A percentile compares a stretch with the other conserved stretches of the same genome.
These are phyloP conservation scores for Apteryx mantelli DNA, from an alignment of 2,113 vertebrate species.

Conservation along the genomic window DNA sequence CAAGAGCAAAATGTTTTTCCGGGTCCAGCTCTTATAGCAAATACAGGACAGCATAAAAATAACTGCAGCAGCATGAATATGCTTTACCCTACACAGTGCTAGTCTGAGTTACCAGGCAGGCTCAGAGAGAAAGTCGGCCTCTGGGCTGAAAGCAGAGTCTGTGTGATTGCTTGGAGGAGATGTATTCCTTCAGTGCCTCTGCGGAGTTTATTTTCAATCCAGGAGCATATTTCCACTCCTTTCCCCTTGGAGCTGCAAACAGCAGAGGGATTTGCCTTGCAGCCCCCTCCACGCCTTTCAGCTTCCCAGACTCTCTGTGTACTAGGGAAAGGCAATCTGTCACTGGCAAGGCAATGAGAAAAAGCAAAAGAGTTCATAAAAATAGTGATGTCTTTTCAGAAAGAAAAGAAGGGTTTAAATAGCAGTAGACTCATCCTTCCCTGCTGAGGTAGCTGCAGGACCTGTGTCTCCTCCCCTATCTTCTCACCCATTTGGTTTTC, in stretches of 20 bases:
- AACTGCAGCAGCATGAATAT: neutral
- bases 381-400: neutral
- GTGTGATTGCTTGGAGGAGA: neutral
- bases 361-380: neutral
- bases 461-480: neutral
- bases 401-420: neutral
- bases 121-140: neutral
- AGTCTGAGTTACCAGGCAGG: neutral
- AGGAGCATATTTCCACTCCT: neutral
- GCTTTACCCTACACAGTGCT: neutral
- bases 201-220: neutral
- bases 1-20: slow-evolving; percentile 2
- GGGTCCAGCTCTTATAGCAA: neutral
- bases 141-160: neutral
- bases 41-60: neutral
- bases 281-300: neutral
- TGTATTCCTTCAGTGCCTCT: neutral
- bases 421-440: neutral
- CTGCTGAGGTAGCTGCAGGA: neutral
- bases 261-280: neutral
- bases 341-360: neutral
- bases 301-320: neutral
- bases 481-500: neutral
- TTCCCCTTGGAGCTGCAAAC: neutral
- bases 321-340: neutral